A percentile compares a stretch with the other conserved stretches of the same genome.
Conservation (phyloP, 1,140 invertebrate species). For the Geopemphigus sp. region DNA sequence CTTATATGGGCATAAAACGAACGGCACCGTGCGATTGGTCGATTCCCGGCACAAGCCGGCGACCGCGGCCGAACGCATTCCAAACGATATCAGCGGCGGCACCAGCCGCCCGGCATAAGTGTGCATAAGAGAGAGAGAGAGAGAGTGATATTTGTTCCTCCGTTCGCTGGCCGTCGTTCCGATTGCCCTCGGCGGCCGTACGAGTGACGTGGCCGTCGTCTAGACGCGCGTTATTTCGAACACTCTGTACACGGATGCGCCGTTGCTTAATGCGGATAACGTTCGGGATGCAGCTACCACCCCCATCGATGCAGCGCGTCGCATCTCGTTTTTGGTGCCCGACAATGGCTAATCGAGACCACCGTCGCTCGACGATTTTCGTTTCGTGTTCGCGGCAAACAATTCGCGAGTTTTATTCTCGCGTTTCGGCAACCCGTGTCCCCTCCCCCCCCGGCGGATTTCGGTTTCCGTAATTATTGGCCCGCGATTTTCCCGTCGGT, state of each 20-base stretch:
- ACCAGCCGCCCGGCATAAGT: not conserved
- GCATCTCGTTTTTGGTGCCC: not conserved
- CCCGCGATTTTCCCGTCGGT: not conserved
- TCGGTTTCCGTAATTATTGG: not conserved
- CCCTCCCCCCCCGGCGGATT: not conserved
- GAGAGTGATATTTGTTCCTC: too few relatives aligned
- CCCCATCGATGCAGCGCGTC: not conserved
- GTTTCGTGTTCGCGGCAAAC: too few relatives aligned
- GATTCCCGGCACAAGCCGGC: constrained; percentile 51
- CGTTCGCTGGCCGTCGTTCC: not conserved
- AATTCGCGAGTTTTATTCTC: too few relatives aligned
- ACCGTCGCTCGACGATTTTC: not conserved
- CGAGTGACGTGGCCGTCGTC: constrained; percentile 37
- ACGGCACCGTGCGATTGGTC: constrained; percentile 64
- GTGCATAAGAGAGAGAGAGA: too few relatives aligned
- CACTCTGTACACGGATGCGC: not conserved
- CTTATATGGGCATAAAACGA: constrained; percentile 77
- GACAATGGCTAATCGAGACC: not conserved
- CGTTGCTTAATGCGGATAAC: not conserved
- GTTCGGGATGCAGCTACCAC: not conserved
- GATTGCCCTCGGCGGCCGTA: not conserved
- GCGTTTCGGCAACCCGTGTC: not conserved
- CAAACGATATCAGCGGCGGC: constrained; percentile 24
- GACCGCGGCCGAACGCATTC: constrained; percentile 43
- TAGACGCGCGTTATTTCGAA: constrained; percentile 28